Base-by-base conservation (phyloP, 2,113 vertebrate genomes). In the Genyomyrus donnyi region DNA sequence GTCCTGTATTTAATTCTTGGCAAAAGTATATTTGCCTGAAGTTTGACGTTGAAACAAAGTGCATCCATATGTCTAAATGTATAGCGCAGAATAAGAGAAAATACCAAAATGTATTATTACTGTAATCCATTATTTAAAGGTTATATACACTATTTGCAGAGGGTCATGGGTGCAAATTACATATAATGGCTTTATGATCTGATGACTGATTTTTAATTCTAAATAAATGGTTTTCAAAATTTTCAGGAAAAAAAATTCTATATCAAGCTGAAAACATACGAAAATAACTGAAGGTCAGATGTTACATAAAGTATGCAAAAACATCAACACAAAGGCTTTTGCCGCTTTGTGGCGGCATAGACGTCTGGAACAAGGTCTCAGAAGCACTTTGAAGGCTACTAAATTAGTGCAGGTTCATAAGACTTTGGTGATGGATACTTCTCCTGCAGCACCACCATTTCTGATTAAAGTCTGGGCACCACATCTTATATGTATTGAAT, bases 1-100 rank as follows among this genome's bases (percentile, higher is more conserved):
- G 27, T 70, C 58, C 62, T 83, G 42, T 88, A 87, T 89, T 89
- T 88, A 80, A 89, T 90, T 90, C 39, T 84, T 21, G 49, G 8
- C 21, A 45, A 56, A 48, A 56, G 39, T 56, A 77, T 84, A 85
- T 70, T 46, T 85, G 84, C 10, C 35, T 50, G 53, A n/a, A 80
- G 53, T 85, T 13, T 85, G 13, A 27, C 6, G 13, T 9, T 19
- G 11, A 53, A 48, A 15, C 13, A 48, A 48, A 13, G 39, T 6
- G 8, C 17, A 52, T 48, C 62, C 35, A 80, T 80, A 21, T 11
- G 13, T 58, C 50, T 89, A n/a, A 45, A 31, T 90, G 24, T 27
- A 48, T 31, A 24, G n/a, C 7, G 3, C 48, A 48, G 15, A 87
- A 77, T 27, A 46, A 80, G 46, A 77, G 45, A 21, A 89, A 35